These are phyloP conservation scores for Hydropsyche tenuis DNA, from an alignment of 1,140 invertebrate species.

Conservation along the genomic window DNA sequence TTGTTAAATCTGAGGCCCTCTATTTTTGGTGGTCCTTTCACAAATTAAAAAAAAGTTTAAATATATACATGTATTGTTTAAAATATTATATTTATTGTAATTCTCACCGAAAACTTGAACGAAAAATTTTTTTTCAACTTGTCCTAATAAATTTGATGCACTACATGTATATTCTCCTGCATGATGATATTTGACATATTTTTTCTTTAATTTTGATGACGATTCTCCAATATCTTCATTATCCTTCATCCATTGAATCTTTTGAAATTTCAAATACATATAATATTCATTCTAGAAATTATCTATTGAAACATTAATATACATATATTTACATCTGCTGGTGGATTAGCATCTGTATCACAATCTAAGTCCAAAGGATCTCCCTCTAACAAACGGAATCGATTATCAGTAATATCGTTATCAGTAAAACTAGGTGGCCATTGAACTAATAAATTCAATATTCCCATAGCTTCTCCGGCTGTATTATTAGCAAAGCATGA, in stretches of 20 bases:
- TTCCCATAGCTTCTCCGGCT: slow-evolving; percentile 51
- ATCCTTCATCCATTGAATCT: slow-evolving; percentile 52
- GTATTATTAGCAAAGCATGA: slow-evolving; percentile 56
- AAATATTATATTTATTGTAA: not conserved
- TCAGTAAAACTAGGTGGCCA: slow-evolving; percentile 53
- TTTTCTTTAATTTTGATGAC: slow-evolving; percentile 51
- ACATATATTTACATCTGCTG: slow-evolving; percentile 53
- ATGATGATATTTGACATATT: slow-evolving; percentile 52
- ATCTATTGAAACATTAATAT: no score
- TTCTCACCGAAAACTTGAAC: slow-evolving; percentile 55
- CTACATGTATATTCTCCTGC: slow-evolving; percentile 57
- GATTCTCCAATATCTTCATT: slow-evolving; percentile 53
- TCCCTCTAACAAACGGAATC: slow-evolving; percentile 50
- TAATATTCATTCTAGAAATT: not conserved
- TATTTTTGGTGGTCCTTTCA: slow-evolving; percentile 37
- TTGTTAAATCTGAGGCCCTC: slow-evolving; percentile 27
- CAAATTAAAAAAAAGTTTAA: not conserved
- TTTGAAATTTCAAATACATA: slow-evolving; percentile 50
- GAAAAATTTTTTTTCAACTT: slow-evolving; percentile 51
- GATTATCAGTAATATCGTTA: slow-evolving; percentile 17
- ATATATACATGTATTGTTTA: not conserved
- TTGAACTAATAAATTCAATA: slow-evolving; percentile 52
- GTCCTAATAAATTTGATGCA: slow-evolving; percentile 55
- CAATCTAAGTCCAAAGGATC: slow-evolving; percentile 55
- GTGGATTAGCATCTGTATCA: slow-evolving; percentile 56